A percentile compares a stretch with the other conserved stretches of the same genome.
Evolutionary conservation across 2,888 invertebrate genomes (phyloP).

Genomic region (Euzetes globulus): DNA sequence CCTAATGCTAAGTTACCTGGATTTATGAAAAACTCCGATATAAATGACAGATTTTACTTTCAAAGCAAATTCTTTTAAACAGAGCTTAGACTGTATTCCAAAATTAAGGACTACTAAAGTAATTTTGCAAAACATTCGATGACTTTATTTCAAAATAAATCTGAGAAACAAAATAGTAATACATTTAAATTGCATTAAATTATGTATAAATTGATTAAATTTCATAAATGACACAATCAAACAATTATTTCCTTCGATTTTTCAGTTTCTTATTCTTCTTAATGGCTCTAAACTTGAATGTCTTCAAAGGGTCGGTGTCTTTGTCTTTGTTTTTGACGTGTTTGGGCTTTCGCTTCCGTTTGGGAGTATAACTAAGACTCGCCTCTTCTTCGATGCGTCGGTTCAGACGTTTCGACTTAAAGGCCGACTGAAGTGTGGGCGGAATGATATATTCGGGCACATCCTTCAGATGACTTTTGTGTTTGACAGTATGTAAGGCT

Average conservation of each 20-base stretch:
- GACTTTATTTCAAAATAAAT: too few relatives aligned
- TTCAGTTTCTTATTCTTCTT: background rate
- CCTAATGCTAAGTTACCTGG: too few relatives aligned
- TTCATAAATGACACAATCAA: background rate
- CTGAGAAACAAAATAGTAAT: background rate
- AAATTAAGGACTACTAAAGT: too few relatives aligned
- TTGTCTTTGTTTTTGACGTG: background rate
- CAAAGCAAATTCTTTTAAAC: too few relatives aligned
- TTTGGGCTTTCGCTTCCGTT: constrained; percentile 2
- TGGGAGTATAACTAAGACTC: constrained; percentile 22
- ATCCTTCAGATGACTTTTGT: constrained; percentile 75
- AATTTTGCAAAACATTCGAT: too few relatives aligned
- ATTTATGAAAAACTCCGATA: too few relatives aligned
- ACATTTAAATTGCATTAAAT: background rate
- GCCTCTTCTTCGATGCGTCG: constrained; percentile 21
- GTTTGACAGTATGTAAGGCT: constrained; percentile 71
- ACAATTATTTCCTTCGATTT: background rate
- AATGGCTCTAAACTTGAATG: constrained; percentile 27
- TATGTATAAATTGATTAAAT: background rate
- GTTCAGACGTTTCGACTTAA: constrained; percentile 22
- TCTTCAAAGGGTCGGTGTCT: constrained; percentile 33
- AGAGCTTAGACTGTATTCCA: too few relatives aligned
- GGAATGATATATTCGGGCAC: constrained; percentile 76
- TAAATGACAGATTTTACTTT: too few relatives aligned
- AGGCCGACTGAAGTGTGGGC: constrained; percentile 38